Conservation (phyloP, 2,113 vertebrate genomes). For the Numida meleagris region DNA sequence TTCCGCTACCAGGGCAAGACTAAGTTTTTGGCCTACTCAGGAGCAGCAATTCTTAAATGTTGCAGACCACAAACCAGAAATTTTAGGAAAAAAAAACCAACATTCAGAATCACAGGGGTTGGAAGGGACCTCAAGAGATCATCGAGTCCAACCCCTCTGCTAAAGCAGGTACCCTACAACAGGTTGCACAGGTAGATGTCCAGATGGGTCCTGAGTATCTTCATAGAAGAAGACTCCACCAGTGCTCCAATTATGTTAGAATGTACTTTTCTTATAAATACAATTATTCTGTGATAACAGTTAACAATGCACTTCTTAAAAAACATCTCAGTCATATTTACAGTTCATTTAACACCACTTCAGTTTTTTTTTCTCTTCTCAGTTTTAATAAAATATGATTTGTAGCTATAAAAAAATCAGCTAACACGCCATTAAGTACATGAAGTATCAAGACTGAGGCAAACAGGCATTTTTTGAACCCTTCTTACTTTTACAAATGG, state of each 20-base stretch:
- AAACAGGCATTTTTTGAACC: fast-evolving
- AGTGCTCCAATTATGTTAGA: neutral
- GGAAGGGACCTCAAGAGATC: too few species aligned
- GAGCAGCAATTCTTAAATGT: neutral
- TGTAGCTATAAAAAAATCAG: neutral
- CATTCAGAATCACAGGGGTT: too few species aligned
- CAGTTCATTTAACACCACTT: neutral
- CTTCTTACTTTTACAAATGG: neutral
- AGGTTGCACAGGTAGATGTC: too few species aligned
- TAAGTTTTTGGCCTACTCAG: neutral
- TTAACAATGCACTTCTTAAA: neutral
- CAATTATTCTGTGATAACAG: neutral
- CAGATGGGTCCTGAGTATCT: too few species aligned
- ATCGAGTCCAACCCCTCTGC: too few species aligned
- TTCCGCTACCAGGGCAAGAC: neutral
- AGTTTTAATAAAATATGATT: neutral
- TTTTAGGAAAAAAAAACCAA: neutral
- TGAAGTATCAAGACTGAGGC: neutral
- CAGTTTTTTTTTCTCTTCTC: neutral
- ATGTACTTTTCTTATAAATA: neutral
- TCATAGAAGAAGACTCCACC: too few species aligned
- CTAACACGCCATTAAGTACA: neutral
- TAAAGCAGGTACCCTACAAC: too few species aligned
- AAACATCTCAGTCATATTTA: neutral
- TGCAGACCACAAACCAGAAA: neutral